Evolutionary conservation across 1,140 invertebrate species (phyloP).

Genomic region (Drosophila tsacasi): DNA sequence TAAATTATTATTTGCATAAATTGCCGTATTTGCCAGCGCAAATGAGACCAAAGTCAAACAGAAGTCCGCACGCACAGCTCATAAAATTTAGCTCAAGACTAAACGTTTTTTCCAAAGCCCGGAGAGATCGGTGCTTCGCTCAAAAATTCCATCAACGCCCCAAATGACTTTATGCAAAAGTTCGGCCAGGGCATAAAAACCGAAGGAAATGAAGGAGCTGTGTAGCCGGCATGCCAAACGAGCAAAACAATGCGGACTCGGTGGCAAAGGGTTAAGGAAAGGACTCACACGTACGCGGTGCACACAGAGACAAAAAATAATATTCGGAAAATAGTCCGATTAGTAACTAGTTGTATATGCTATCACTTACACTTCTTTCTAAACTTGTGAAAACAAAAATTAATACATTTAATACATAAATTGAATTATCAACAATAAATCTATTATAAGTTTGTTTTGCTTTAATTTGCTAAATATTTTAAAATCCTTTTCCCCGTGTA

Average conservation of each 20-base stretch:
- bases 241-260: constrained; percentile 51
- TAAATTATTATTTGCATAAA: constrained; percentile 79
- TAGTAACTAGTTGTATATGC: background rate
- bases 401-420: background rate
- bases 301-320: background rate
- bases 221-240: constrained; percentile 28
- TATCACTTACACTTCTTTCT: background rate
- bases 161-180: constrained; percentile 67
- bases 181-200: constrained; percentile 39
- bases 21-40: constrained; percentile 43
- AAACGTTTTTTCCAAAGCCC: constrained; percentile 29
- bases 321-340: background rate
- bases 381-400: too few relatives aligned
- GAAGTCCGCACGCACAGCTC: constrained; percentile 57
- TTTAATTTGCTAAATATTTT: background rate
- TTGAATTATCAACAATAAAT: too few relatives aligned
- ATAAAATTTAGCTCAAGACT: constrained; percentile 60
- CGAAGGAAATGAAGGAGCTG: constrained; percentile 12
- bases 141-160: constrained; percentile 72
- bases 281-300: constrained; percentile 44
- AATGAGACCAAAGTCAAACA: constrained; percentile 52
- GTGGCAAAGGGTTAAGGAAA: constrained; percentile 42
- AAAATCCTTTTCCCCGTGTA: constrained; percentile 7
- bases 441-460: too few relatives aligned
- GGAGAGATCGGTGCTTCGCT: constrained; percentile 24